Conservation (phyloP, 2,888 invertebrate species). For the Cyclophora punctaria region DNA sequence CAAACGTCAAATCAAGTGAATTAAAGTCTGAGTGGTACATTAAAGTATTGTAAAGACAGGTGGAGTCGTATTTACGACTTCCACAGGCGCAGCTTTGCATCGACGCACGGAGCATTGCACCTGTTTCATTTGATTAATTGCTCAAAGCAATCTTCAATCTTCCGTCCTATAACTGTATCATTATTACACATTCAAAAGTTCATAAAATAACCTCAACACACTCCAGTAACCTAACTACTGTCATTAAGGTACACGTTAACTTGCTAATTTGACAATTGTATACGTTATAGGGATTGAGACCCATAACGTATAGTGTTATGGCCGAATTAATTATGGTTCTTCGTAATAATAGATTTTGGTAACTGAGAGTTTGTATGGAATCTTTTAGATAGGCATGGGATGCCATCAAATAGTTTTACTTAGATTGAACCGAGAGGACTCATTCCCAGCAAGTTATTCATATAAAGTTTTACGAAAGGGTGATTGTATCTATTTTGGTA, state of each 20-base stretch:
- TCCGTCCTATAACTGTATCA: conserved; percentile 53
- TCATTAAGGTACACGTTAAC: conserved; percentile 34
- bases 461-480: no score
- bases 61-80: conserved; percentile 47
- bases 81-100: conserved; percentile 50
- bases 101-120: conserved; percentile 42
- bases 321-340: background rate
- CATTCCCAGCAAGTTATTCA: no score
- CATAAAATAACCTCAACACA: conserved; percentile 58
- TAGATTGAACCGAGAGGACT: no score
- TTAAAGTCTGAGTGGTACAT: conserved; percentile 28
- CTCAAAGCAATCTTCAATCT: conserved; percentile 45
- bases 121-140: conserved; percentile 66
- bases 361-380: background rate
- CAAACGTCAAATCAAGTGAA: conserved; percentile 47
- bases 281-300: conserved; percentile 4
- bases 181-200: conserved; percentile 27
- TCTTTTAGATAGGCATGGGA: background rate
- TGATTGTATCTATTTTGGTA: background rate
- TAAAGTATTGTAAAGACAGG: conserved; percentile 33
- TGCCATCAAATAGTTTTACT: background rate
- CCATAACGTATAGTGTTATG: no score
- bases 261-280: conserved; percentile 50
- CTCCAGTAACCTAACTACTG: conserved; percentile 42
- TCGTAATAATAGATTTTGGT: no score